phyloP scores from a whole-genome alignment of 2,888 invertebrate species.

The Orchesella flavescens region DNA sequence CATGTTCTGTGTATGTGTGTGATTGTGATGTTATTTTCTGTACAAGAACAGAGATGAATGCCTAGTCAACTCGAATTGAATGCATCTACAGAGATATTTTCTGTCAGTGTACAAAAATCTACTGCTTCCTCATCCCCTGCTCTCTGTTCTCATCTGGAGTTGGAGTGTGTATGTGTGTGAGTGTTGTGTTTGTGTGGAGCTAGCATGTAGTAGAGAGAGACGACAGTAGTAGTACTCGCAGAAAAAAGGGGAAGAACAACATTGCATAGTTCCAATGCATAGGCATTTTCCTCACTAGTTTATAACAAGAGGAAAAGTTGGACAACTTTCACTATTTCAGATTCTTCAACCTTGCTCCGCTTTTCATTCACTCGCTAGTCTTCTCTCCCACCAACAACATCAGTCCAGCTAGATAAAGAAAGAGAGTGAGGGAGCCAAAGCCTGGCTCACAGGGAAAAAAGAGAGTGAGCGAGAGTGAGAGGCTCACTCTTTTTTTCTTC shows the following conservation, averaged over 20 bases:
- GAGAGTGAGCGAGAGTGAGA: not conserved
- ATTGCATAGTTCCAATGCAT: no score
- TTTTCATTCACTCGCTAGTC: conserved; percentile 49
- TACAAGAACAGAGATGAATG: not conserved
- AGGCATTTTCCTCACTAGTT: no score
- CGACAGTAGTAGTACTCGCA: no score
- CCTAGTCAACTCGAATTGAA: not conserved
- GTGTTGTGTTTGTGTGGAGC: no score
- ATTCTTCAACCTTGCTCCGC: not conserved
- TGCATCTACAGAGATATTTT: no score
- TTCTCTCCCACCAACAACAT: conserved; percentile 43
- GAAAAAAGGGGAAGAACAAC: no score
- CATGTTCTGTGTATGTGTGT: not conserved
- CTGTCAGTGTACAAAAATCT: not conserved
- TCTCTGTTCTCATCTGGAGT: not conserved
- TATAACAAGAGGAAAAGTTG: conserved; percentile 9
- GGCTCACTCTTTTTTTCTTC: no score
- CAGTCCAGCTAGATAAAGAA: not conserved
- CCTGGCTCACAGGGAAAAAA: not conserved
- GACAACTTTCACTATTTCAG: conserved; percentile 36
- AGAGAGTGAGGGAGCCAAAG: not conserved
- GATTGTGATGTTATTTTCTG: conserved; percentile 7
- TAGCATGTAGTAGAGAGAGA: no score
- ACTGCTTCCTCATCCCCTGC: conserved; percentile 1
- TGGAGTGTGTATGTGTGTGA: not conserved